Evolutionary conservation across 2,888 invertebrate species (phyloP).

Genomic region (Hemithea aestivaria): DNA sequence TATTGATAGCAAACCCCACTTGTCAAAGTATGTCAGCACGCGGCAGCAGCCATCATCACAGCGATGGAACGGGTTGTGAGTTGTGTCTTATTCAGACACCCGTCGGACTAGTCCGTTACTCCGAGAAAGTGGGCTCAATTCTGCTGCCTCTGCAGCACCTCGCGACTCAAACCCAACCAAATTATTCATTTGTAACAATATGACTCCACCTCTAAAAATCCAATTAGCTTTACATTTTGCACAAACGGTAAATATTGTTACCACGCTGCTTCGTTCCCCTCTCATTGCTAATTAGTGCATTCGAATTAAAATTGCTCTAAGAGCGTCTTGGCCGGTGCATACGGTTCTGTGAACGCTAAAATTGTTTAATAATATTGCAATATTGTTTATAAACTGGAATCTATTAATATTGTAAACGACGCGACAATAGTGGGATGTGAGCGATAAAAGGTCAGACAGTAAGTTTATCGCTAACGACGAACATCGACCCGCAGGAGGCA

Average conservation of each 20-base stretch:
- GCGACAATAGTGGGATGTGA: slow-evolving; percentile 21
- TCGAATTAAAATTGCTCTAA: slow-evolving; percentile 36
- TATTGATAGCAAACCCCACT: slow-evolving; percentile 4
- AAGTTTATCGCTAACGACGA: slow-evolving; percentile 16
- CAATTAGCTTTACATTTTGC: slow-evolving; percentile 44
- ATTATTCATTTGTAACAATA: slow-evolving; percentile 10
- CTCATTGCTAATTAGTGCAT: slow-evolving; percentile 49
- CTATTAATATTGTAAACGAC: slow-evolving; percentile 29
- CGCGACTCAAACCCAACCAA: slow-evolving; percentile 22
- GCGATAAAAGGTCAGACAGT: slow-evolving; percentile 49
- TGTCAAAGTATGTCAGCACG: slow-evolving; percentile 35
- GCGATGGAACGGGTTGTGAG: too few relatives aligned
- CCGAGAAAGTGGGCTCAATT: slow-evolving; percentile 44
- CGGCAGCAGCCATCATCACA: slow-evolving; percentile 24
- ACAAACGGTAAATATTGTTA: slow-evolving; percentile 43
- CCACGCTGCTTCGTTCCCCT: slow-evolving; percentile 37
- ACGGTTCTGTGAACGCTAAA: slow-evolving; percentile 14
- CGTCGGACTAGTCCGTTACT: slow-evolving; percentile 41
- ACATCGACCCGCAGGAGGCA: slow-evolving; percentile 13
- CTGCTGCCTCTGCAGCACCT: slow-evolving; percentile 17
- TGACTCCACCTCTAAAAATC: slow-evolving; percentile 25
- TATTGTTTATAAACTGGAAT: slow-evolving; percentile 16
- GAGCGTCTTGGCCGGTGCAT: slow-evolving; percentile 30
- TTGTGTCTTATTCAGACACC: slow-evolving; percentile 33
- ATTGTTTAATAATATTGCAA: slow-evolving; percentile 13